Evolutionary conservation across 2,797 vertebrate species (phyloP).

Genomic region (Chaunax sp.): DNA sequence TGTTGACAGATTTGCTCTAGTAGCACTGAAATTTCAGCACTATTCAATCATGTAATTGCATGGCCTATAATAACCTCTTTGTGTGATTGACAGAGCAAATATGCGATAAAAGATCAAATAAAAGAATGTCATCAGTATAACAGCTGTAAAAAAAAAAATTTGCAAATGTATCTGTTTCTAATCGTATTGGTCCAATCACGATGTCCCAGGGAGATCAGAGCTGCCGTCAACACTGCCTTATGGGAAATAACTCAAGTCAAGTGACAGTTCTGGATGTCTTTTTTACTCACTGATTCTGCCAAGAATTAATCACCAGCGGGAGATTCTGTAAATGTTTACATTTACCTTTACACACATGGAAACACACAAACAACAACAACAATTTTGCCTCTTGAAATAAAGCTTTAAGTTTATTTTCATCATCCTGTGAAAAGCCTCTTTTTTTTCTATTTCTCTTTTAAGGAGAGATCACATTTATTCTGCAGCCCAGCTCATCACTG

Average conservation of each 20-base stretch:
- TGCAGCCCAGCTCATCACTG: too few relatives aligned
- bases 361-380: conserved; percentile 8
- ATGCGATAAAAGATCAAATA: conserved; percentile 25
- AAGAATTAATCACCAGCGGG: conserved; percentile 18
- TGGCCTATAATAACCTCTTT: conserved; percentile 27
- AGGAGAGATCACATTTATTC: conserved; percentile 26
- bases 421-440: conserved; percentile 13
- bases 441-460: conserved; percentile 38
- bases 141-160: conserved; percentile 1
- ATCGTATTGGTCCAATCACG: conserved; percentile 32
- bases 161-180: conserved; percentile 35
- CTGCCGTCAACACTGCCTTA: conserved; percentile 28
- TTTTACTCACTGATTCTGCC: conserved; percentile 13
- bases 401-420: conserved; percentile 34
- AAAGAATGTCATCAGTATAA: conserved; percentile 16
- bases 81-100: conserved; percentile 32
- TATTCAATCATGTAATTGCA: conserved; percentile 42
- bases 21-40: conserved; percentile 31
- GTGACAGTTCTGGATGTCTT: not conserved
- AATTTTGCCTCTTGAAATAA: conserved; percentile 14
- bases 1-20: conserved; percentile 54
- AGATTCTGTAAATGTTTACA: conserved; percentile 14
- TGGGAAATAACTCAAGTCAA: conserved; percentile 8
- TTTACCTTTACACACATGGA: conserved; percentile 18
- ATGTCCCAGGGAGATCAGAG: conserved; percentile 9